phyloP scores from a whole-genome alignment of 2,888 invertebrate species.

The Clivina fossor region DNA sequence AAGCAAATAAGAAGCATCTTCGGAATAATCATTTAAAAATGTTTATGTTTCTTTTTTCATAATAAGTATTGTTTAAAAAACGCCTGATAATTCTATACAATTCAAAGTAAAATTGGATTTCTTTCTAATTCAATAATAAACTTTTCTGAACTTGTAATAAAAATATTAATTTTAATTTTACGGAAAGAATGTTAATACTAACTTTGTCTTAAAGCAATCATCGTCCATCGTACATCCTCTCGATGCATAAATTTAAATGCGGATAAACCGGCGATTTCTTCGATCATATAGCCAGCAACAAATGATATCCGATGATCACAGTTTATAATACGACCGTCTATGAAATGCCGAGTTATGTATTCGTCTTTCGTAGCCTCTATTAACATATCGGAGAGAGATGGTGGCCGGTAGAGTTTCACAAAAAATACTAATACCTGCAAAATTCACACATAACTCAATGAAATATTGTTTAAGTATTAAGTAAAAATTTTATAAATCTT shows the following conservation, averaged over 20 bases:
- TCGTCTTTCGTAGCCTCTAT: slow-evolving; percentile 76
- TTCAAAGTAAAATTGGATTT: too few species aligned
- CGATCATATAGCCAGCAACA: slow-evolving; percentile 85
- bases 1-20: too few species aligned
- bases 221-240: slow-evolving; percentile 86
- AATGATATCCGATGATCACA: slow-evolving; percentile 89
- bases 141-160: too few species aligned
- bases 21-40: too few species aligned
- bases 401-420: slow-evolving; percentile 71
- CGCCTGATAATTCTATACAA: too few species aligned
- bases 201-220: slow-evolving; percentile 85
- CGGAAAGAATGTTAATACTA: slow-evolving; percentile 48
- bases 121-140: too few species aligned
- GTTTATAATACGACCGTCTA: slow-evolving; percentile 86
- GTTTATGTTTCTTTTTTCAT: too few species aligned
- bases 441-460: slow-evolving; percentile 11
- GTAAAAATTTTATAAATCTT: too few species aligned
- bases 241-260: slow-evolving; percentile 89
- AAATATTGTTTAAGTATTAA: neutral
- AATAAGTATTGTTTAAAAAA: too few species aligned
- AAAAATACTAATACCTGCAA: slow-evolving; percentile 68
- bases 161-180: slow-evolving; percentile 19
- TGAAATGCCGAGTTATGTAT: slow-evolving; percentile 85
- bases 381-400: slow-evolving; percentile 66
- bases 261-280: slow-evolving; percentile 84